A percentile compares a stretch with the other conserved stretches of the same genome.
phyloP scores from a whole-genome alignment of 2,113 vertebrate species.

The Solenodon paradoxus region DNA sequence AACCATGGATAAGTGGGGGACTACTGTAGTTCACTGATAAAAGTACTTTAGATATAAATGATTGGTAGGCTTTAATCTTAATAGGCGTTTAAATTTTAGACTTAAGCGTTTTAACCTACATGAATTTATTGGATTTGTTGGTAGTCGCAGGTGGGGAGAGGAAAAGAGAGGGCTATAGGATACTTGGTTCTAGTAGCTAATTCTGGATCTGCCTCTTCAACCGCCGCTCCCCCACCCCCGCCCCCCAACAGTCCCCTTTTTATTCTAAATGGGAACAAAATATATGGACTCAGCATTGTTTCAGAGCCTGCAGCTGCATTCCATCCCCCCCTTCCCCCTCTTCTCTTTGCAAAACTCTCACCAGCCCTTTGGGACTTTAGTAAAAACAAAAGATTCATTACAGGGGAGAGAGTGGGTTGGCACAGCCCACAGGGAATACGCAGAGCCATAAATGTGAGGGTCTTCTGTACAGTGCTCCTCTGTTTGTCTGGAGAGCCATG shows the following conservation, averaged over 20 bases:
- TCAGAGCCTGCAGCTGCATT: constrained; percentile 73
- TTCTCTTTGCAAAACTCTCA: constrained; percentile 42
- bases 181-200: constrained; percentile 34
- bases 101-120: constrained; percentile 25
- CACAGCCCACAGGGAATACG: constrained; percentile 68
- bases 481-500: constrained; percentile 59
- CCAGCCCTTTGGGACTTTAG: constrained; percentile 57
- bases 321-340: constrained; percentile 63
- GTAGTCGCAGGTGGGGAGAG: background rate
- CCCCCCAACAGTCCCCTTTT: constrained; percentile 9
- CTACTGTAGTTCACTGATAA: background rate
- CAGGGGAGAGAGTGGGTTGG: constrained; percentile 76
- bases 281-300: constrained; percentile 79
- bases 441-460: constrained; percentile 64
- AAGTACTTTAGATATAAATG: constrained; percentile 30
- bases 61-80: constrained; percentile 35
- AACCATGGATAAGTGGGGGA: too few relatives aligned
- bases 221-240: background rate
- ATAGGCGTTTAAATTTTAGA: constrained; percentile 37
- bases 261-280: constrained; percentile 73
- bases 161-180: background rate
- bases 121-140: background rate
- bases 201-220: constrained; percentile 14
- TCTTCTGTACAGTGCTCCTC: constrained; percentile 62
- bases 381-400: constrained; percentile 78